Conservation (phyloP, 2,113 vertebrate genomes). For the Acanthochromis polyacanthus region DNA sequence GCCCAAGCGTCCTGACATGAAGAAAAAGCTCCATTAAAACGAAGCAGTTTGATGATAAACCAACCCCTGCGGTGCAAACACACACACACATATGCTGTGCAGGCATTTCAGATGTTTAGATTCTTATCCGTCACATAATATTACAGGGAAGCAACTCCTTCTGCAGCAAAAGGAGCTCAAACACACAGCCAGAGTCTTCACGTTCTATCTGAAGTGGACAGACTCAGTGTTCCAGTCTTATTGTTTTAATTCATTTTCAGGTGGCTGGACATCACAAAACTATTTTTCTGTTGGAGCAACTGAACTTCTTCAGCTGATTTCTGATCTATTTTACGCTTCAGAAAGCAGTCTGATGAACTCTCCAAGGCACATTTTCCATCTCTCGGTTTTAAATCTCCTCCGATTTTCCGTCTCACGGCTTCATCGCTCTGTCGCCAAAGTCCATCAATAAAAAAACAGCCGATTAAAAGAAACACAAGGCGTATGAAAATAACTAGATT, state of each 20-base stretch:
- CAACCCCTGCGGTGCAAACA: background rate
- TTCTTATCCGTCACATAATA: background rate
- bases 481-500: background rate
- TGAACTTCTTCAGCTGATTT: constrained; percentile 4
- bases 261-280: background rate
- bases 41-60: constrained; percentile 26
- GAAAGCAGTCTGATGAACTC: constrained; percentile 3
- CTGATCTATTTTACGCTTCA: constrained; percentile 17
- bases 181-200: background rate
- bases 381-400: background rate
- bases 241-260: constrained; percentile 6
- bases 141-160: background rate
- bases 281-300: background rate
- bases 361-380: background rate
- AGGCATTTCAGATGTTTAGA: background rate
- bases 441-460: background rate
- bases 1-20: constrained; percentile 13
- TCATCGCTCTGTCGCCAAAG: background rate
- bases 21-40: constrained; percentile 38
- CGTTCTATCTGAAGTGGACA: background rate
- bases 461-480: background rate
- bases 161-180: constrained; percentile 12
- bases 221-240: background rate
- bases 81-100: background rate
- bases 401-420: background rate